These are phyloP conservation scores for Anguilla megastoma DNA, from an alignment of 2,797 vertebrate species.

Conservation along the genomic window DNA sequence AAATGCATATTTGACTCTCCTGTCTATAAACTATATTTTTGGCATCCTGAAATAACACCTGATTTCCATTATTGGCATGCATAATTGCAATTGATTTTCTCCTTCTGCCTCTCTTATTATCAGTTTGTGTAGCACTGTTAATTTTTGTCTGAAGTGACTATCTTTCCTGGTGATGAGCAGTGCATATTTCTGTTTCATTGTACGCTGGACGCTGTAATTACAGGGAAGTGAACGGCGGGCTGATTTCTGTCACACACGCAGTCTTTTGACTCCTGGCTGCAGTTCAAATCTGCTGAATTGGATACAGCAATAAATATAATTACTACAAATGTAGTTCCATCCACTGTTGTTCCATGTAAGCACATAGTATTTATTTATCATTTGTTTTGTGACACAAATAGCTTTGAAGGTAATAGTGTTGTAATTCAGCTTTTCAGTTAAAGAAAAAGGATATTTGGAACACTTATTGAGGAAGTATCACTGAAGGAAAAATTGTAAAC, in stretches of 20 bases:
- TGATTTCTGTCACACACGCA: background rate
- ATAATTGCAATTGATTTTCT: conserved; percentile 2
- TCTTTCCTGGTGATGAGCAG: background rate
- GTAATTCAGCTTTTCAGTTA: conserved; percentile 33
- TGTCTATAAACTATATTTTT: background rate
- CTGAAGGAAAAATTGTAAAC: background rate
- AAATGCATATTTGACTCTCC: background rate
- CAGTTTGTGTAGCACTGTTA: background rate
- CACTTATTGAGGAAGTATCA: background rate
- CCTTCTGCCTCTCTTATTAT: background rate
- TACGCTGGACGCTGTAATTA: background rate
- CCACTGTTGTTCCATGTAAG: background rate
- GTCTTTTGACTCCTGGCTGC: background rate
- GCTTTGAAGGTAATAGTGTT: background rate
- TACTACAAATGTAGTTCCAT: background rate
- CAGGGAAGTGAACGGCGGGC: background rate
- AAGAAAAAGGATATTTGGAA: background rate
- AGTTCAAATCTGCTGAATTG: background rate
- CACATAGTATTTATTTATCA: background rate
- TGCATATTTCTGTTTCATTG: background rate
- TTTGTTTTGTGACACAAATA: background rate
- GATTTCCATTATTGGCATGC: background rate
- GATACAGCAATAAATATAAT: background rate
- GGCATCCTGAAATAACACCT: background rate
- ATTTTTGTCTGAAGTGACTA: background rate